Conservation (phyloP, 2,888 invertebrate species). For the Didymodactylos carnosus region DNA sequence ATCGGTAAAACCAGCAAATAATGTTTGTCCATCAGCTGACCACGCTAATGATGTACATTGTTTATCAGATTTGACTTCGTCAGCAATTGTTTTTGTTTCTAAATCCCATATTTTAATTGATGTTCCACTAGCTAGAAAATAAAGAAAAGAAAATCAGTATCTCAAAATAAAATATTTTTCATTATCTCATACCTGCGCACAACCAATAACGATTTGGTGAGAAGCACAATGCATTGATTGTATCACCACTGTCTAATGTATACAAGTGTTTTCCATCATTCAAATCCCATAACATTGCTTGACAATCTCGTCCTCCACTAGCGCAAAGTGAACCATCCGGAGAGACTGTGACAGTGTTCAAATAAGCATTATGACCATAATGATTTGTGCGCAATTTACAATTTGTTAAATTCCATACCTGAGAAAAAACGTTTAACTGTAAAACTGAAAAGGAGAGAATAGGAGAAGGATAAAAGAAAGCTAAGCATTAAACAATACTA, state of each 20-base stretch:
- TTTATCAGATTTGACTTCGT: constrained; percentile 90
- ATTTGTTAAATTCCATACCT: constrained; percentile 89
- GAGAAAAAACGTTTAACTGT: constrained; percentile 33
- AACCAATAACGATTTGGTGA: constrained; percentile 98
- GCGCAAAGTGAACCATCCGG: constrained; percentile 98
- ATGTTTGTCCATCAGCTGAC: constrained; percentile 95
- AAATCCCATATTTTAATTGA: constrained; percentile 46
- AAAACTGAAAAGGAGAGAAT: background rate
- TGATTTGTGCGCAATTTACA: constrained; percentile 97
- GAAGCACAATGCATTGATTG: constrained; percentile 93
- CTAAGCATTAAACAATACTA: background rate
- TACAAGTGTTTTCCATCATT: constrained; percentile 98
- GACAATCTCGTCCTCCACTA: constrained; percentile 78
- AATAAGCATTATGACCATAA: constrained; percentile 79
- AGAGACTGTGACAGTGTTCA: constrained; percentile 94
- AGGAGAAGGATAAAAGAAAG: background rate
- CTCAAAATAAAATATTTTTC: constrained; percentile 85
- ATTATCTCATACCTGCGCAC: constrained; percentile 91
- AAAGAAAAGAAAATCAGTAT: background rate
- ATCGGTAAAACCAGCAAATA: constrained; percentile 96
- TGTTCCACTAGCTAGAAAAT: background rate
- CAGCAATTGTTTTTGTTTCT: constrained; percentile 96
- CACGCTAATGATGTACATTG: constrained; percentile 90
- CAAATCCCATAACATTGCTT: constrained; percentile 97
- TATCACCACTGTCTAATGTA: constrained; percentile 90